Evolutionary conservation across 2,888 invertebrate species (phyloP), one percentile per base, ranked within the genome.

Genomic region (Zele albiditarsus): DNA sequence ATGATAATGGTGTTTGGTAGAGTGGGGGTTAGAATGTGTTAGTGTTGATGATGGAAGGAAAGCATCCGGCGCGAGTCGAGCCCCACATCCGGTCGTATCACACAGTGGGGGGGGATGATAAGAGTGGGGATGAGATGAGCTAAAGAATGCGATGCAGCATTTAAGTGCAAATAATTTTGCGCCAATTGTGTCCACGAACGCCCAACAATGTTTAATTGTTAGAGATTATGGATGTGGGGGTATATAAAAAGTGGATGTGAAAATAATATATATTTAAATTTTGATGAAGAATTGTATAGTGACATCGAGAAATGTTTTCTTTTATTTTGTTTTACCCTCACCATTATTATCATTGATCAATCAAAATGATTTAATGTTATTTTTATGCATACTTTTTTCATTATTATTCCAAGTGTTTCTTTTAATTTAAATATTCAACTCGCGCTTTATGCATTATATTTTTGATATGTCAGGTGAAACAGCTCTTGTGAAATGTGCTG

Each of bases 111-210:
- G 31, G 3, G 31, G 31, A 31, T 31, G 5, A 5, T 4, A 31
- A 3, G 31, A 31, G 38, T 38, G 38, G 3, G 8, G 38, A 3
- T 3, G 5, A 46, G 46, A 46, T 10, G 46, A n/a, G 16, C 14
- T 16, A n/a, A 46, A 60, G 28, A 71, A 60, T 38, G 38, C 38
- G 31, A 71, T 58, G 60, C 27, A 25, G 72, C 57, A 73, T 73
- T 73, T 38, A 66, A 85, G 84, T 85, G 85, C 84, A 85, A 86
- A 86, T 86, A 82, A 84, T 83, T 85, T 82, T 78, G 79, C 80
- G 69, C 80, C 80, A 81, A 81, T 84, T 84, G 82, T 83, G 46
- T 74, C 79, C 28, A 31, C 62, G 60, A 25, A 78, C 74, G 81
- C 74, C 73, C 80, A 76, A 78, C 77, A 70, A 60, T 25, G 65